Evolutionary conservation across 2,113 vertebrate species (phyloP).

Genomic region (Aspidoscelis tigris): DNA sequence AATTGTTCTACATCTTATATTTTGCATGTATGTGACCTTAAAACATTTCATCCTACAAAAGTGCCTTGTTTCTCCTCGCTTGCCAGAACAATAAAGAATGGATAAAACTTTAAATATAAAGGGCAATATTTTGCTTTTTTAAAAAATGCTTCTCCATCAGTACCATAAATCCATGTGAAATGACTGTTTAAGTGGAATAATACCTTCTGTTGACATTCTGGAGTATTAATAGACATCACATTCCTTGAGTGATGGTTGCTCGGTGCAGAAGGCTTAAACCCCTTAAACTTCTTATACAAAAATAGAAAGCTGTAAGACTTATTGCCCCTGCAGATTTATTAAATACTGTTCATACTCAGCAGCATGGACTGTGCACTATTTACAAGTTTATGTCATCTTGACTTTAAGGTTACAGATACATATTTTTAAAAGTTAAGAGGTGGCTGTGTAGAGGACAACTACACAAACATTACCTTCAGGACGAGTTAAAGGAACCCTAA

Average conservation of each 20-base stretch:
- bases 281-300: slow-evolving; percentile 44
- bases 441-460: neutral
- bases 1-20: slow-evolving; percentile 1
- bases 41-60: neutral
- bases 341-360: slow-evolving; percentile 37
- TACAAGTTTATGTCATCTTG: slow-evolving; percentile 36
- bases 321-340: slow-evolving; percentile 18
- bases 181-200: neutral
- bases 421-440: slow-evolving; percentile 28
- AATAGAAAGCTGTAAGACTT: slow-evolving; percentile 1
- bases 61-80: too few relatives aligned
- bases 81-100: slow-evolving; percentile 12
- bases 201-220: slow-evolving; percentile 26
- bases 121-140: slow-evolving; percentile 1
- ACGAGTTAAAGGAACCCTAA: slow-evolving; percentile 13
- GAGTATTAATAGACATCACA: slow-evolving; percentile 22
- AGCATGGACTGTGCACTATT: slow-evolving; percentile 15
- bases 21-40: neutral
- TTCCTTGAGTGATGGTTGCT: neutral
- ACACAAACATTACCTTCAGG: neutral
- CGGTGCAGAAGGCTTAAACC: slow-evolving; percentile 42
- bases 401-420: slow-evolving; percentile 19
- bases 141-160: slow-evolving; percentile 15
- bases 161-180: slow-evolving; percentile 33
- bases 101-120: neutral